A percentile compares a stretch with the other conserved stretches of the same genome.
phyloP scores from a whole-genome alignment of 2,888 invertebrate species.

The Pardosa pseudoannulata region DNA sequence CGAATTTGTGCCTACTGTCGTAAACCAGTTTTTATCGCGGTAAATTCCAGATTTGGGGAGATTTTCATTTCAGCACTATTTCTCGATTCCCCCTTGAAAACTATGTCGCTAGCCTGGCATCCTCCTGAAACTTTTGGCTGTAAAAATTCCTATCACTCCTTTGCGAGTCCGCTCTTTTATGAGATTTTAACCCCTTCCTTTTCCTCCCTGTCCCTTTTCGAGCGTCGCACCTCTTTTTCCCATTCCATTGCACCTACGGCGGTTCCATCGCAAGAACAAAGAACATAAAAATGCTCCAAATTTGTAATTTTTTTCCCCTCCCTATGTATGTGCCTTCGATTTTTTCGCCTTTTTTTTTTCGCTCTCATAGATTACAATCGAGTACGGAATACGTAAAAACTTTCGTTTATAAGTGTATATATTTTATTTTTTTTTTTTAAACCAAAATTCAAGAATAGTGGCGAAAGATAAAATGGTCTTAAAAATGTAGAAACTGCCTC shows the following conservation, averaged over 20 bases:
- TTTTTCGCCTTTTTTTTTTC: slow-evolving; percentile 36
- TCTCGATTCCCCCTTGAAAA: neutral
- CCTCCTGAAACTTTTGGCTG: slow-evolving; percentile 11
- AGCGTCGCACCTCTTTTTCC: slow-evolving; percentile 1
- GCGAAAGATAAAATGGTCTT: slow-evolving; percentile 2
- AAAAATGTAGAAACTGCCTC: neutral
- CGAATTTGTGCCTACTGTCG: slow-evolving; percentile 1
- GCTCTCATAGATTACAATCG: slow-evolving; percentile 25
- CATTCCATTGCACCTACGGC: slow-evolving; percentile 6
- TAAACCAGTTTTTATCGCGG: slow-evolving; percentile 15
- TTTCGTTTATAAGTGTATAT: neutral
- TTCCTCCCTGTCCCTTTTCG: neutral
- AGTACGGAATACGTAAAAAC: slow-evolving; percentile 54
- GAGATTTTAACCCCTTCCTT: slow-evolving; percentile 23
- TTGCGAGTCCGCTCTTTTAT: slow-evolving; percentile 4
- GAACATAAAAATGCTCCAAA: slow-evolving; percentile 13
- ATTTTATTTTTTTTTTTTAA: neutral
- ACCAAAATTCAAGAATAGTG: slow-evolving; percentile 12
- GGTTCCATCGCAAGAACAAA: slow-evolving; percentile 10
- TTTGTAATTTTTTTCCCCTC: slow-evolving; percentile 19
- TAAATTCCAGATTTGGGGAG: slow-evolving; percentile 14
- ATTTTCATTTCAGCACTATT: slow-evolving; percentile 17
- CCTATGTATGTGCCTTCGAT: neutral
- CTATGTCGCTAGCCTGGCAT: neutral
- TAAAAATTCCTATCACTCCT: slow-evolving; percentile 24